Evolutionary conservation across 2,888 invertebrate species (phyloP).

Genomic region (Thymelicus lineola): DNA sequence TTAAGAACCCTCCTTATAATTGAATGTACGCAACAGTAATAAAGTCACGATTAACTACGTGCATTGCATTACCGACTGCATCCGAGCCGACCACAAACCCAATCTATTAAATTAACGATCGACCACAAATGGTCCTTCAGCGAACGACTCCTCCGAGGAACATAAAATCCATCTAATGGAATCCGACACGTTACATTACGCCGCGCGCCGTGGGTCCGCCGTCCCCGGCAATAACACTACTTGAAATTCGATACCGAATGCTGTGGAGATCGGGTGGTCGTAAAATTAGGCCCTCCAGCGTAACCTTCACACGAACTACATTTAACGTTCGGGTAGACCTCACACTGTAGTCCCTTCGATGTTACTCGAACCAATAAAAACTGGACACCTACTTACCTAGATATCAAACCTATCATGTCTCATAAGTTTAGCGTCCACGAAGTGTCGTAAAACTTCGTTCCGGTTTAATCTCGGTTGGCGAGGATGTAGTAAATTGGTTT

Average conservation of each 20-base stretch:
- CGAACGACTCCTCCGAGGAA: constrained; percentile 65
- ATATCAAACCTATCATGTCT: constrained; percentile 65
- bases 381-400: constrained; percentile 49
- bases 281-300: constrained; percentile 71
- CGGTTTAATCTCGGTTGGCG: constrained; percentile 26
- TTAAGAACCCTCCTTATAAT: neutral
- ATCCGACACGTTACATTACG: constrained; percentile 76
- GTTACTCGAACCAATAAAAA: constrained; percentile 71
- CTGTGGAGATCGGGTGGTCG: constrained; percentile 70
- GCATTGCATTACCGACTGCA: constrained; percentile 24
- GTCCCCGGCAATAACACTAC: constrained; percentile 73
- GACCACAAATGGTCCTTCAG: constrained; percentile 63
- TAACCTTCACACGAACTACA: constrained; percentile 43
- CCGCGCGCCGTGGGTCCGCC: constrained; percentile 49
- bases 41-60: constrained; percentile 25
- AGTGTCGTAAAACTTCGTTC: constrained; percentile 27
- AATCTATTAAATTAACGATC: constrained; percentile 72
- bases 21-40: constrained; percentile 15
- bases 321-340: constrained; percentile 41
- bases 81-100: constrained; percentile 57
- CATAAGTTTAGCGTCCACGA: constrained; percentile 57
- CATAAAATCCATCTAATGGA: constrained; percentile 79
- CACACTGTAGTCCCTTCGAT: constrained; percentile 43
- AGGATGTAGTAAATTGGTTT: constrained; percentile 27
- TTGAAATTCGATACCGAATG: constrained; percentile 77